Base-by-base conservation (phyloP, 2,888 invertebrate species). In the Amorpha juglandis region DNA sequence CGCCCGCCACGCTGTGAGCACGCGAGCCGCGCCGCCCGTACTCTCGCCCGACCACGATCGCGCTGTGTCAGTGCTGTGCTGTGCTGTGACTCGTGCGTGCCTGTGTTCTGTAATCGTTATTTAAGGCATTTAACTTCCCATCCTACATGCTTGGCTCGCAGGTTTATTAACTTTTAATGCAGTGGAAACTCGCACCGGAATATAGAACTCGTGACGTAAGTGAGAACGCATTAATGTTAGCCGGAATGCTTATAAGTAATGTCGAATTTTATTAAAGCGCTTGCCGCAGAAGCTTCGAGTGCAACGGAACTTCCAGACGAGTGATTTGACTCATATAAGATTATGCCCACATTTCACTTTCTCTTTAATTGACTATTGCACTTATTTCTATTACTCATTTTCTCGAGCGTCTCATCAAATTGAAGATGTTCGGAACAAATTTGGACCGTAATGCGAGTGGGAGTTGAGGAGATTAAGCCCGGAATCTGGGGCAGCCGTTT, bases 1-100 rank as follows among this genome's bases (percentile, higher is more conserved):
- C 87, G 74, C 74, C 72, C 78, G 86, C 81, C 89, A 84, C 79
- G 67, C 66, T n/a, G 69, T 62, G 48, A 67, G 77, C 70, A 73
- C 75, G 78, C 66, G 64, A 64, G 50, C 64, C 19, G 58, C 66
- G 45, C 64, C 50, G 63, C 53, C 21, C 63, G 27, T 64, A n/a
- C 65, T 47, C 64, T 65, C 55, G 42, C 67, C 48, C n/a, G n/a
- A n/a, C 4, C 67, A 67, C 68, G 68, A 38, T 62, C 62, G 63
- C 58, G 52, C 67, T 55, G 35, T 47, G 50, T 55, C 35, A 45
- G 53, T 64, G 64, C 42, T 64, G 55, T 55, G 64, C 64, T 55
- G 64, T 64, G 63, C 48, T 67, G 63, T 53, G 63, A 47, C 45
- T 48, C n/a, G 48, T 62, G 27, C 19, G 42, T 50, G 63, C 16